phyloP scores from a whole-genome alignment of 2,888 invertebrate genomes.

The Mythimna pallens region DNA sequence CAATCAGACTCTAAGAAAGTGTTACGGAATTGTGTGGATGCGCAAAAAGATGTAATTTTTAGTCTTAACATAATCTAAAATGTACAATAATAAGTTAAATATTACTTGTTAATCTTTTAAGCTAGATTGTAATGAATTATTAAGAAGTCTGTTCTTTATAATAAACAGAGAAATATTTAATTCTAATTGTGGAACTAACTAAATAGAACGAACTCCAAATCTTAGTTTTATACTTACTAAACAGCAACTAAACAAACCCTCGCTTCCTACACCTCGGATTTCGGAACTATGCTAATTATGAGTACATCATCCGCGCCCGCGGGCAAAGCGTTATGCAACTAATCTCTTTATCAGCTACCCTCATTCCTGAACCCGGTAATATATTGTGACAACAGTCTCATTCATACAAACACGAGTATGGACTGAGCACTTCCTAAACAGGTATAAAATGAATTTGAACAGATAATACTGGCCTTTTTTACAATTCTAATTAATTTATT shows the following conservation, averaged over 20 bases:
- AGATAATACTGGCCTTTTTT: no score
- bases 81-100: no score
- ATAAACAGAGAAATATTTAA: neutral
- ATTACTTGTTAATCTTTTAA: no score
- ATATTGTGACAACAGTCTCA: constrained; percentile 27
- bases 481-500: no score
- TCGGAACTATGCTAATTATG: constrained; percentile 59
- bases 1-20: no score
- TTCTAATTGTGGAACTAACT: neutral
- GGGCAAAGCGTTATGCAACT: constrained; percentile 55
- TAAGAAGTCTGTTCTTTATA: no score
- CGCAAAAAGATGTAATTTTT: no score
- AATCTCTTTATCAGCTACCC: constrained; percentile 64
- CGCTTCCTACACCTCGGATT: constrained; percentile 6
- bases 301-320: constrained; percentile 30
- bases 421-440: neutral
- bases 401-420: neutral
- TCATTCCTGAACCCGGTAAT: constrained; percentile 49
- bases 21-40: no score
- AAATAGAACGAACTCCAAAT: neutral
- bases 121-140: no score
- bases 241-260: constrained; percentile 18
- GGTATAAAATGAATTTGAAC: neutral
- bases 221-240: neutral
- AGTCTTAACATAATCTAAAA: no score